Conservation (phyloP, 1,140 invertebrate species). For the Papilio polyxenes region DNA sequence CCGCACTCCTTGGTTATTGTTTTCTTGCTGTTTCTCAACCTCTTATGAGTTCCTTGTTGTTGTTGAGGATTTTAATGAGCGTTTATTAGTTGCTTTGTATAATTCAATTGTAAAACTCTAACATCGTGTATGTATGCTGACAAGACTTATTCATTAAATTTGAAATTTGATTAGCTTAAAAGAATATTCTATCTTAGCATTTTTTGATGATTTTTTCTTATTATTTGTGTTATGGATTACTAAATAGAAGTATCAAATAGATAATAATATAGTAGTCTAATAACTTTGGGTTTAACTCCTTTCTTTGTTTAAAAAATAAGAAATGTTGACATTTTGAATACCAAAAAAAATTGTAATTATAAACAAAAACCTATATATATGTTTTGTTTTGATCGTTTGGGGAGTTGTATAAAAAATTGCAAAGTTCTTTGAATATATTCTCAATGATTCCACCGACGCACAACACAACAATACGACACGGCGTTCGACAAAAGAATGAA, state of each 20-base stretch:
- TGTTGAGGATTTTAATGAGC: conserved; percentile 40
- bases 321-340: no score
- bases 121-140: background rate
- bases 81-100: background rate
- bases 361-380: background rate
- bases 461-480: conserved; percentile 58
- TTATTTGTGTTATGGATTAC: no score
- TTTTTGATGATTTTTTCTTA: background rate
- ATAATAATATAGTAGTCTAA: background rate
- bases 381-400: conserved; percentile 9
- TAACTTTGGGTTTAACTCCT: no score
- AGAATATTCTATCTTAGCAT: background rate
- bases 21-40: conserved; percentile 53
- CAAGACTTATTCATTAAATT: background rate
- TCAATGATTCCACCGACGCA: conserved; percentile 71
- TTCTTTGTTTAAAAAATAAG: no score
- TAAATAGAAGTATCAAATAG: background rate
- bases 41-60: conserved; percentile 50
- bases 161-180: no score
- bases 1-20: conserved; percentile 59
- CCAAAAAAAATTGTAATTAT: background rate
- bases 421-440: conserved; percentile 57
- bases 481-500: conserved; percentile 69
- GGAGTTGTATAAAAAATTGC: conserved; percentile 55
- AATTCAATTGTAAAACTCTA: background rate